Evolutionary conservation across 2,113 vertebrate genomes (phyloP), one percentile per base, ranked within the genome.

Genomic region (Leiothrix lutea): DNA sequence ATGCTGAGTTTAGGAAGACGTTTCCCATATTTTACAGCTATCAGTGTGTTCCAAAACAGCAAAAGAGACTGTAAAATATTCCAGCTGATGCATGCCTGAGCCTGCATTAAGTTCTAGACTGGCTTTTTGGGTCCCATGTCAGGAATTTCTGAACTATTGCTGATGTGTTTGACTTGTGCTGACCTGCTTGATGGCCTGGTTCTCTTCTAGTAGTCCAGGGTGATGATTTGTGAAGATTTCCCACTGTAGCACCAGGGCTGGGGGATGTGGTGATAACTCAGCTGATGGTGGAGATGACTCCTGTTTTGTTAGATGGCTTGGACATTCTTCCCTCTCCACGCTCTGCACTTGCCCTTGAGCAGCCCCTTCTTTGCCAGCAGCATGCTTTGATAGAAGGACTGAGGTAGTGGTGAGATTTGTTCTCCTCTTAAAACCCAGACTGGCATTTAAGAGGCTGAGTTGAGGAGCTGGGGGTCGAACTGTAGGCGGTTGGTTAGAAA

Each of bases 1-100:
- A 60, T 90, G 79, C 45, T 93, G 83, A 95, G 92, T 78, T 62
- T 65, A 66, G 75, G 62, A 91, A 88, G 56, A 51, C 3, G 3
- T 24, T 83, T 66, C 14, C 78, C 31, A 1, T 84, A 33, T 95
- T 96, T 92, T 70, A 45, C 40, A 40, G 17, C 47, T 66, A 71
- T 86, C 79, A 58, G 0, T 81, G 1, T 85, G 28, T 92, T 93
- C 83, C 23, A 79, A 64, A 95, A n/a, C 40, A 66, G 36, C 64
- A 53, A 26, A 84, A 73, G 28, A 75, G 45, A 47, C 80, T 9
- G 5, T 90, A 60, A 79, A 86, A 77, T 62, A 64, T 19, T 36
- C 47, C 86, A 70, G 15, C 36, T 61, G 60, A 18, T 56, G 40
- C n/a, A 12, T 64, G 35, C 10, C 26, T 2, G 11, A 44, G 62